Percentiles rank a stretch among this genome's conserved stretches.
Conservation (phyloP, 2,113 vertebrate species). For the Struthidea cinerea region DNA sequence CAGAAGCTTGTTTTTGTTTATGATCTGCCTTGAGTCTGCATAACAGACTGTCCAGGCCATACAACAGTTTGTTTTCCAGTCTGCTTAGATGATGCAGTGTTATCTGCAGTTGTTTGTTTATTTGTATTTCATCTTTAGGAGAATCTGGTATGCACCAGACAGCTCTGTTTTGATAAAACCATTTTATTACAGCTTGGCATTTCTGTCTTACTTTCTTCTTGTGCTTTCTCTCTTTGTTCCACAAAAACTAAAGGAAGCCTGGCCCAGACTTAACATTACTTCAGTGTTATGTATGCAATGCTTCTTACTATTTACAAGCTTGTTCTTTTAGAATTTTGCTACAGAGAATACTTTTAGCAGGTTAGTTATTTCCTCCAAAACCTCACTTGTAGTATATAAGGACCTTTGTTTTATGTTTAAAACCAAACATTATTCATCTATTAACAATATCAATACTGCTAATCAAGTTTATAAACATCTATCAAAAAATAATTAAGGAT, state of each 20-base stretch:
- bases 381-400: neutral
- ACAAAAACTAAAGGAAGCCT: neutral
- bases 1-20: constrained; percentile 33
- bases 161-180: constrained; percentile 34
- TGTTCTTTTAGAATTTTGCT: neutral
- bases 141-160: constrained; percentile 38
- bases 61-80: constrained; percentile 55
- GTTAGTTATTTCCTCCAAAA: neutral
- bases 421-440: neutral
- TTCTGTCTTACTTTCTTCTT: neutral
- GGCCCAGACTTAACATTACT: neutral
- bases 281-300: neutral
- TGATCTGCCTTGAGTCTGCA: constrained; percentile 4
- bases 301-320: neutral
- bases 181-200: constrained; percentile 21
- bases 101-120: constrained; percentile 56
- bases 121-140: constrained; percentile 47
- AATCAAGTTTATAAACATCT: neutral
- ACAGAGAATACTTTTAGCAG: neutral
- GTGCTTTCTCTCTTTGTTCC: neutral
- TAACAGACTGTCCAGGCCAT: constrained; percentile 30
- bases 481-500: neutral
- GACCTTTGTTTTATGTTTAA: neutral
- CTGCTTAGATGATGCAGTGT: constrained; percentile 32
- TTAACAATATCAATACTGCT: neutral